Percentiles rank a stretch among this genome's conserved stretches.
phyloP scores from a whole-genome alignment of 2,888 invertebrate species.

The Furcula furcula region DNA sequence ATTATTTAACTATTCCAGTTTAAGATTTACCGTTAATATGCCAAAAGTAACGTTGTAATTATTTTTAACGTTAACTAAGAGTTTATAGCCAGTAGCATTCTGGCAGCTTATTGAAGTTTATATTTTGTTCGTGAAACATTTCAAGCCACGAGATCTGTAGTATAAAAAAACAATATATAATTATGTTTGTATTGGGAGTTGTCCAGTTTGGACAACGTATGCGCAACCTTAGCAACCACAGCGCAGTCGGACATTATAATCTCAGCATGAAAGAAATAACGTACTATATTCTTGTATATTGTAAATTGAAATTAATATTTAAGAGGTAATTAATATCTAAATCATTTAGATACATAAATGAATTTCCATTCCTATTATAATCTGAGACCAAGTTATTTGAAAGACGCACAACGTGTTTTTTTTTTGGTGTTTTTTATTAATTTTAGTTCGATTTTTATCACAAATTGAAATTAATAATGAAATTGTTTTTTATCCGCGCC shows the following conservation, averaged over 20 bases:
- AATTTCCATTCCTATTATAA: slow-evolving; percentile 41
- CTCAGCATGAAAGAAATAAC: slow-evolving; percentile 49
- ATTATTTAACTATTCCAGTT: no score
- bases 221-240: slow-evolving; percentile 36
- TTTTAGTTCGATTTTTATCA: slow-evolving; percentile 39
- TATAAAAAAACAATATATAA: slow-evolving; percentile 29
- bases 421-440: slow-evolving; percentile 24
- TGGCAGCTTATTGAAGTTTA: no score
- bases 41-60: no score
- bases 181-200: slow-evolving; percentile 14
- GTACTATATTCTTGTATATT: slow-evolving; percentile 75
- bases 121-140: slow-evolving; percentile 19
- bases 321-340: slow-evolving; percentile 27
- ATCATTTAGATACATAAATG: slow-evolving; percentile 37
- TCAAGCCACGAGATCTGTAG: slow-evolving; percentile 35
- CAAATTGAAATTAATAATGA: slow-evolving; percentile 33
- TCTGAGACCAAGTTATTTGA: slow-evolving; percentile 23
- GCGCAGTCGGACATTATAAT: slow-evolving; percentile 54
- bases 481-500: slow-evolving; percentile 49
- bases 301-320: slow-evolving; percentile 57
- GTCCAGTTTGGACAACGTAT: slow-evolving; percentile 20
- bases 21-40: no score
- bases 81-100: no score
- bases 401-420: slow-evolving; percentile 55
- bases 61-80: no score